phyloP scores from a whole-genome alignment of 1,140 invertebrate genomes.

The Drosophila tropicalis region DNA sequence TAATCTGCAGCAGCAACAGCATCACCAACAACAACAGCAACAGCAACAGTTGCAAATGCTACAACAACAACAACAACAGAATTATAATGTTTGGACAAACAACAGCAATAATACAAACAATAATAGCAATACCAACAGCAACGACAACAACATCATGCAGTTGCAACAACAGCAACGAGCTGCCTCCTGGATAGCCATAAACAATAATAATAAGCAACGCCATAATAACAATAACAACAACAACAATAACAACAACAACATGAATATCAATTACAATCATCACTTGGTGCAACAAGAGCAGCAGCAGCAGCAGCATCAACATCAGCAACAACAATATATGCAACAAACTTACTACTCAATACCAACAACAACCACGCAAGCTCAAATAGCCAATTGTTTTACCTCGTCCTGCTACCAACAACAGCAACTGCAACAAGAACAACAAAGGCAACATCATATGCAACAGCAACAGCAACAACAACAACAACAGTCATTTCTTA shows the following conservation, averaged over 20 bases:
- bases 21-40: slow-evolving; percentile 32
- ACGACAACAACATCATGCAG: slow-evolving; percentile 36
- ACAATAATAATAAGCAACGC: slow-evolving; percentile 54
- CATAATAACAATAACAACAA: slow-evolving; percentile 51
- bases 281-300: slow-evolving; percentile 57
- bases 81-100: slow-evolving; percentile 58
- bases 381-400: slow-evolving; percentile 44
- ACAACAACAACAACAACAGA: slow-evolving; percentile 45
- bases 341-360: slow-evolving; percentile 39
- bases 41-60: slow-evolving; percentile 32
- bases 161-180: slow-evolving; percentile 53
- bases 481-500: slow-evolving; percentile 12
- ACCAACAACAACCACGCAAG: slow-evolving; percentile 48
- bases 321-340: slow-evolving; percentile 34
- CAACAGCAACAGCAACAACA: slow-evolving; percentile 41
- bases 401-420: slow-evolving; percentile 34
- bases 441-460: slow-evolving; percentile 42
- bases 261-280: slow-evolving; percentile 67
- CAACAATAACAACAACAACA: slow-evolving; percentile 52
- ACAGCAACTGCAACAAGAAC: slow-evolving; percentile 37
- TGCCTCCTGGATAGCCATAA: slow-evolving; percentile 37
- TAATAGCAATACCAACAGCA: slow-evolving; percentile 31
- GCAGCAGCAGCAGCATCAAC: slow-evolving; percentile 37
- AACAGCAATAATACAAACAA: slow-evolving; percentile 30
- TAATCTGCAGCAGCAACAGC: slow-evolving; percentile 49